Evolutionary conservation across 37 sponge, comb jelly and placozoan genomes (phyloP).

Genomic region (Oscarella lobularis): DNA sequence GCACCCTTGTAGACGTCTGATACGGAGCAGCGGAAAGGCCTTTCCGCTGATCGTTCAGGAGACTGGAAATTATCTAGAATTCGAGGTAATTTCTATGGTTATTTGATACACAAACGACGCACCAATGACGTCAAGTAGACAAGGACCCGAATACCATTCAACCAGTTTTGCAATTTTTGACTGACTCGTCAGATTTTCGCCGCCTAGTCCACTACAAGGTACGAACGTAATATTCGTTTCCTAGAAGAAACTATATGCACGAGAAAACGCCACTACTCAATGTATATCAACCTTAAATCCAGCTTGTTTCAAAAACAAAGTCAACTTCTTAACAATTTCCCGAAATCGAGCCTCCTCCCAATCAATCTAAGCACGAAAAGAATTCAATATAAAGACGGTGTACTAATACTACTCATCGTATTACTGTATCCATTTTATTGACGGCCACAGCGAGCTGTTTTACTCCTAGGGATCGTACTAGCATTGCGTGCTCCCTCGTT

Average conservation of each 20-base stretch:
- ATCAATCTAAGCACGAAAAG: conserved; percentile 27
- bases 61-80: conserved; percentile 12
- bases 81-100: too few relatives aligned
- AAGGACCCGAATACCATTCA: conserved; percentile 69
- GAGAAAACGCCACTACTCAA: not conserved
- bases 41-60: conserved; percentile 5
- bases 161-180: conserved; percentile 9
- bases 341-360: conserved; percentile 63
- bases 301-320: conserved; percentile 56
- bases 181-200: conserved; percentile 56
- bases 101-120: too few relatives aligned
- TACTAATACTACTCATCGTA: not conserved
- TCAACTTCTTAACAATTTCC: conserved; percentile 56
- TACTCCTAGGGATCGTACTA: conserved; percentile 88
- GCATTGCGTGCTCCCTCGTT: conserved; percentile 89
- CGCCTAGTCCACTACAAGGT: conserved; percentile 87
- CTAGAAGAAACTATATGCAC: conserved; percentile 11
- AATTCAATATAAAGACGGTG: not conserved
- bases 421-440: conserved; percentile 89
- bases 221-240: conserved; percentile 69
- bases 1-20: conserved; percentile 29
- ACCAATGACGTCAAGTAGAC: conserved; percentile 68
- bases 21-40: conserved; percentile 16
- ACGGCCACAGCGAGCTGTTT: conserved; percentile 74
- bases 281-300: conserved; percentile 68